phyloP scores from a whole-genome alignment of 2,113 vertebrate genomes.

The Eulacestoma nigropectus region DNA sequence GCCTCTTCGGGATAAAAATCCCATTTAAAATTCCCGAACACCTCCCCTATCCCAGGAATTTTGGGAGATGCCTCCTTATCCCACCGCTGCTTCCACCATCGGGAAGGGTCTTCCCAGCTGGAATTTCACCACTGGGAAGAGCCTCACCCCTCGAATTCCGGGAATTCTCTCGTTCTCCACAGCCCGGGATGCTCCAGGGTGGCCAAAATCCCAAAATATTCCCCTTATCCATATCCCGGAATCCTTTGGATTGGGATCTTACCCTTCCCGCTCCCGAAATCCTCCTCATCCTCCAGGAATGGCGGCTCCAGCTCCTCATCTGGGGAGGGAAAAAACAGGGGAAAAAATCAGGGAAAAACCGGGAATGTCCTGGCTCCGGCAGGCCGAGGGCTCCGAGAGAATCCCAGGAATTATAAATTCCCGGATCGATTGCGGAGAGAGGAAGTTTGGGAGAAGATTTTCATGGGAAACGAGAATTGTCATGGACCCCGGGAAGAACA shows the following conservation, averaged over 20 bases:
- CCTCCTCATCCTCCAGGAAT: background rate
- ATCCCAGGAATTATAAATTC: background rate
- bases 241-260: background rate
- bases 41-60: background rate
- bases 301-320: conserved; percentile 57
- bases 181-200: fast-evolving
- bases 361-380: fast-evolving
- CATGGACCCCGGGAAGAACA: background rate
- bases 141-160: fast-evolving
- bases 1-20: background rate
- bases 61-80: background rate
- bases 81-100: background rate
- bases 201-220: background rate
- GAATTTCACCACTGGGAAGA: fast-evolving
- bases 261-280: background rate
- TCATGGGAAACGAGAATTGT: background rate
- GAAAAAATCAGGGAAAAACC: background rate
- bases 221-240: fast-evolving
- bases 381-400: background rate
- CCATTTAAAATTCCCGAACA: fast-evolving
- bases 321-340: background rate
- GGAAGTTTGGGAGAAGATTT: background rate
- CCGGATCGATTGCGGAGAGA: background rate
- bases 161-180: background rate
- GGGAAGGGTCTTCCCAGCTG: background rate